Percentiles rank a stretch among this genome's conserved stretches.
These are phyloP conservation scores for Parnassius mnemosyne DNA, from an alignment of 2,888 invertebrate species.

Conservation along the genomic window DNA sequence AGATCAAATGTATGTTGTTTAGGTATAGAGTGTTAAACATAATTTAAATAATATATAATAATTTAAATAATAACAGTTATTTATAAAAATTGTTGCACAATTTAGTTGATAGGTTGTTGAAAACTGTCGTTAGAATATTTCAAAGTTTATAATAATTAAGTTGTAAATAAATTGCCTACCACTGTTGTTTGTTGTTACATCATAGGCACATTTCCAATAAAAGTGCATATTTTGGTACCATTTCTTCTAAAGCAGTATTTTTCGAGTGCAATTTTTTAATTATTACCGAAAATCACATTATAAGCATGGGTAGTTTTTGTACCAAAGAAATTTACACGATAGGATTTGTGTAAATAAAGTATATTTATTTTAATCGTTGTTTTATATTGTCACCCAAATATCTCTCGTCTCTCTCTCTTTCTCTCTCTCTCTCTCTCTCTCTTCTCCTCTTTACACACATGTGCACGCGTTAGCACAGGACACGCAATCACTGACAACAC, in stretches of 20 bases:
- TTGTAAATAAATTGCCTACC: slow-evolving; percentile 44
- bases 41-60: too few relatives aligned
- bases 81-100: slow-evolving; percentile 34
- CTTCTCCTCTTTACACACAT: too few relatives aligned
- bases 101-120: slow-evolving; percentile 37
- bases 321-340: slow-evolving; percentile 75
- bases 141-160: slow-evolving; percentile 41
- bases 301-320: slow-evolving; percentile 65
- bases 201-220: slow-evolving; percentile 30
- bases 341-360: slow-evolving; percentile 63
- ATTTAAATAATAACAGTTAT: slow-evolving; percentile 29
- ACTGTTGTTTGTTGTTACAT: slow-evolving; percentile 33
- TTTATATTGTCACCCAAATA: slow-evolving; percentile 29
- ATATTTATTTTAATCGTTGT: slow-evolving; percentile 51
- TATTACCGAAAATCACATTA: slow-evolving; percentile 39
- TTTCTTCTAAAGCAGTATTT: slow-evolving; percentile 57
- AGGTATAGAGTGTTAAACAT: slow-evolving; percentile 1
- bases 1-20: not conserved
- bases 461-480: too few relatives aligned
- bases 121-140: slow-evolving; percentile 37
- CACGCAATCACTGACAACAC: too few relatives aligned
- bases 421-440: too few relatives aligned
- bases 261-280: slow-evolving; percentile 66
- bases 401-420: too few relatives aligned
- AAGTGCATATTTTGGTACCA: slow-evolving; percentile 27